These are phyloP conservation scores for Lissocephala sabroskyi DNA, from an alignment of 2,888 invertebrate genomes.

Conservation along the genomic window DNA sequence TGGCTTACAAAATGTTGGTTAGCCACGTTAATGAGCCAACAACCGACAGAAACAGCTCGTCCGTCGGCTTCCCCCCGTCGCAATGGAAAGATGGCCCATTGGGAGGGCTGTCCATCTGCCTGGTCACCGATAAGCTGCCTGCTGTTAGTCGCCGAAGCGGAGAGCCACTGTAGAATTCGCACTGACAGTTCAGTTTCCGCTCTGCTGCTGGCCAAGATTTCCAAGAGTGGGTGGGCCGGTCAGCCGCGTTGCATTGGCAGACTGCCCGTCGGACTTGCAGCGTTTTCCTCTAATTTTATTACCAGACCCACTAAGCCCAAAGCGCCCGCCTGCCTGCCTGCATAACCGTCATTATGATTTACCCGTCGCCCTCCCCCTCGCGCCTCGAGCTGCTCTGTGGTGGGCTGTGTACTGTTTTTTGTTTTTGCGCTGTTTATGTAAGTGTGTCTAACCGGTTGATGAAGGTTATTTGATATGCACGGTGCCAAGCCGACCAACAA, in stretches of 20 bases:
- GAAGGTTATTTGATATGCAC: constrained; percentile 58
- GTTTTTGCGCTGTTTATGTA: constrained; percentile 15
- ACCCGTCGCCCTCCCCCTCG: too few relatives aligned
- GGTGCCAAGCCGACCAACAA: background rate
- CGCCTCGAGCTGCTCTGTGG: too few relatives aligned
- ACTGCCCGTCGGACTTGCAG: constrained; percentile 19
- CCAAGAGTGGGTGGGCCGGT: background rate
- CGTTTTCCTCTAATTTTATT: constrained; percentile 16
- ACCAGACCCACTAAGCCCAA: background rate
- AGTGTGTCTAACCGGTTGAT: constrained; percentile 47
- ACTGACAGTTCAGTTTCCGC: constrained; percentile 44
- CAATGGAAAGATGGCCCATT: too few relatives aligned
- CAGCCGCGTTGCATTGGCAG: constrained; percentile 10
- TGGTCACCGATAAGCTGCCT: constrained; percentile 6
- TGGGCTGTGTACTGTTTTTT: background rate
- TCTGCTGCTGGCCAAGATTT: constrained; percentile 17
- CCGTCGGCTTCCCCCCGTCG: too few relatives aligned
- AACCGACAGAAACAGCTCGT: too few relatives aligned
- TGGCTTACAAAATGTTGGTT: too few relatives aligned
- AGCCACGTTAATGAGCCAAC: too few relatives aligned
- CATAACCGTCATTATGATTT: constrained; percentile 1
- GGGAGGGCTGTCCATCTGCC: too few relatives aligned
- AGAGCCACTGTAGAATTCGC: constrained; percentile 19
- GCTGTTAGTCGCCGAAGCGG: too few relatives aligned
- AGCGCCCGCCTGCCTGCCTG: background rate